Evolutionary conservation across 2,888 invertebrate species (phyloP).

Genomic region (Andrena haemorrhoa): DNA sequence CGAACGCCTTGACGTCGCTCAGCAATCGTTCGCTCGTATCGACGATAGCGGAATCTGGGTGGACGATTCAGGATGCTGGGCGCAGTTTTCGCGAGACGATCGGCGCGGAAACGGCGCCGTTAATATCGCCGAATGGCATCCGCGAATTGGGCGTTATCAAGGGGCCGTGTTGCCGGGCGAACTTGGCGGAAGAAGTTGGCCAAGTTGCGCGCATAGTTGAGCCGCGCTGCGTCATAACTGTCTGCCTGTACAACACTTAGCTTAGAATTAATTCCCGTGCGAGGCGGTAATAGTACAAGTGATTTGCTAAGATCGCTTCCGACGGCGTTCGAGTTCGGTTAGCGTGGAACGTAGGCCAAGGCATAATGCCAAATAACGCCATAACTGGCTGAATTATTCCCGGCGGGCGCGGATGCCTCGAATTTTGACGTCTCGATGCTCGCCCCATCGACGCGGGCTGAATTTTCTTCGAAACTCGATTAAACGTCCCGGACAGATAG

Average conservation of each 20-base stretch:
- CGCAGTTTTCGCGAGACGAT: slow-evolving; percentile 2
- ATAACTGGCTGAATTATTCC: slow-evolving; percentile 30
- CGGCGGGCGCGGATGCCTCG: background rate
- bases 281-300: slow-evolving; percentile 22
- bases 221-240: slow-evolving; percentile 36
- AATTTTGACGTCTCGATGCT: slow-evolving; percentile 10
- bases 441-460: background rate
- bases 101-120: background rate
- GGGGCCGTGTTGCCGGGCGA: slow-evolving; percentile 21
- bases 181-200: slow-evolving; percentile 24
- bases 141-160: slow-evolving; percentile 35
- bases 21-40: no score
- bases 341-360: slow-evolving; percentile 31
- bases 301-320: slow-evolving; percentile 48
- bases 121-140: slow-evolving; percentile 12
- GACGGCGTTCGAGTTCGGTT: slow-evolving; percentile 9
- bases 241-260: slow-evolving; percentile 30
- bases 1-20: no score
- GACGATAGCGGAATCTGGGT: background rate
- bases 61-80: background rate
- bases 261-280: slow-evolving; percentile 43
- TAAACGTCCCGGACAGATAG: background rate
- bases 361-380: slow-evolving; percentile 45
- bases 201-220: slow-evolving; percentile 29
- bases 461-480: background rate